Evolutionary conservation across 2,797 vertebrate genomes (phyloP).

Genomic region (Falco peregrinus): DNA sequence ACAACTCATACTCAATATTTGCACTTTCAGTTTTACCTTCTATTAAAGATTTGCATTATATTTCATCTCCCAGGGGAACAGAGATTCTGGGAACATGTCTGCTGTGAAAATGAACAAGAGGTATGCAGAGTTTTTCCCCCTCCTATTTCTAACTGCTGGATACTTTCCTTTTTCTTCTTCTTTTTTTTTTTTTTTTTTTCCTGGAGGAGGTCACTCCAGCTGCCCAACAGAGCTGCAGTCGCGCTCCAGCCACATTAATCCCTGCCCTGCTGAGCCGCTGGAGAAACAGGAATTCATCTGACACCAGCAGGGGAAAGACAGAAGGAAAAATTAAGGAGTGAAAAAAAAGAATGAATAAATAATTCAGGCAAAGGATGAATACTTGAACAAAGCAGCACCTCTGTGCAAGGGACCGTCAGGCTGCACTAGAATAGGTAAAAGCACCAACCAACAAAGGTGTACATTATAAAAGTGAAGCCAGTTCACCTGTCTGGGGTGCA

Average conservation of each 20-base stretch:
- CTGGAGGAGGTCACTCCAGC: slow-evolving; percentile 41
- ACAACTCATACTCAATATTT: slow-evolving; percentile 8
- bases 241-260: slow-evolving; percentile 58
- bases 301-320: slow-evolving; percentile 64
- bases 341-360: slow-evolving; percentile 64
- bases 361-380: slow-evolving; percentile 58
- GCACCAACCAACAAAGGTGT: neutral
- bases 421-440: neutral
- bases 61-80: neutral
- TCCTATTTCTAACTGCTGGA: slow-evolving; percentile 32
- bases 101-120: slow-evolving; percentile 43
- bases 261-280: slow-evolving; percentile 65
- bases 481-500: neutral
- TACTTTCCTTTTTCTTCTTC: neutral
- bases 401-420: neutral
- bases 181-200: neutral
- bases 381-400: slow-evolving; percentile 43
- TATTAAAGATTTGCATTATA: neutral
- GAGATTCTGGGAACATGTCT: slow-evolving; percentile 15
- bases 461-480: neutral
- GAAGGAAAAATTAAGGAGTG: slow-evolving; percentile 58
- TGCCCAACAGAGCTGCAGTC: neutral
- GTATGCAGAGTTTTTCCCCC: neutral
- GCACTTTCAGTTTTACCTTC: slow-evolving; percentile 19
- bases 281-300: slow-evolving; percentile 69